phyloP scores from a whole-genome alignment of 1,140 invertebrate genomes.

The Holcopasites calliopsidis region DNA sequence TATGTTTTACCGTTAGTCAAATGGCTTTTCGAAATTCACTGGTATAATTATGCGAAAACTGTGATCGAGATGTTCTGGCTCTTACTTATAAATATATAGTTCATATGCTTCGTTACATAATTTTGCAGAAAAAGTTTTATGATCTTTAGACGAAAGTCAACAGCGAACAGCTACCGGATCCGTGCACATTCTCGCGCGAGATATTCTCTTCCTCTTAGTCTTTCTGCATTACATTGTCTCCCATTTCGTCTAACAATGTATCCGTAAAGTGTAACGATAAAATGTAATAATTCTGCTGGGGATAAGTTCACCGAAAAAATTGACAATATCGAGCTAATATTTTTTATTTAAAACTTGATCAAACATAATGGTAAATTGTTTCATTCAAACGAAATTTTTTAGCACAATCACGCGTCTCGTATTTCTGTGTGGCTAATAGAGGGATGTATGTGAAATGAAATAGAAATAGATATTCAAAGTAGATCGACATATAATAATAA shows the following conservation, averaged over 20 bases:
- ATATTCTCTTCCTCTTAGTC: conserved; percentile 53
- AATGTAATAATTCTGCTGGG: conserved; percentile 22
- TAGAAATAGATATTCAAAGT: conserved; percentile 2
- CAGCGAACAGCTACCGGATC: neutral
- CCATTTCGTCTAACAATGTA: conserved; percentile 6
- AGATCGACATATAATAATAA: too few species aligned
- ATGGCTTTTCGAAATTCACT: conserved; percentile 18
- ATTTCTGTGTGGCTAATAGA: conserved; percentile 21
- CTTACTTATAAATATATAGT: conserved; percentile 14
- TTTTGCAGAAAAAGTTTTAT: conserved; percentile 39
- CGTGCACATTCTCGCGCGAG: neutral
- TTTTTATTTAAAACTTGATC: conserved; percentile 29
- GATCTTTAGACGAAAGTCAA: conserved; percentile 20
- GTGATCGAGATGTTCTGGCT: neutral
- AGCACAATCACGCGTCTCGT: conserved; percentile 1
- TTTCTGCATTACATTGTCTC: conserved; percentile 41
- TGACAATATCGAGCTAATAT: conserved; percentile 35
- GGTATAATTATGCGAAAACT: neutral
- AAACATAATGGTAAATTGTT: neutral
- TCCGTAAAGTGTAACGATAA: neutral
- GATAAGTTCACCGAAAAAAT: conserved; percentile 17
- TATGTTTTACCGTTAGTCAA: conserved; percentile 2
- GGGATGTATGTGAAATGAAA: neutral
- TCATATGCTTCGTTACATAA: conserved; percentile 20
- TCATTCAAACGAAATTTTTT: neutral